Base-by-base conservation (phyloP, 2,797 vertebrate species). In the Pseudocheirus occidentalis region DNA sequence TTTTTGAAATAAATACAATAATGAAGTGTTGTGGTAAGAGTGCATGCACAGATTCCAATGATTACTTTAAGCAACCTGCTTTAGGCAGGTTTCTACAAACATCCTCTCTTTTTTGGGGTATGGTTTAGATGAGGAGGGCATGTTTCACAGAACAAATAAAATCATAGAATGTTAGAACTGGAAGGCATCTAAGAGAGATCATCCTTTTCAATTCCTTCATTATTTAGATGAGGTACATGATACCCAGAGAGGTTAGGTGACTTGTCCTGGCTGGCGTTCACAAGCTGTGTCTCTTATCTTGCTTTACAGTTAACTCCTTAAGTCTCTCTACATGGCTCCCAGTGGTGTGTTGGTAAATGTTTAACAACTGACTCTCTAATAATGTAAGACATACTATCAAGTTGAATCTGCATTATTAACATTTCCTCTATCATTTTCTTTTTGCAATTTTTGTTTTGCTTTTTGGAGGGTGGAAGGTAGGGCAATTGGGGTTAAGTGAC, bases 31-130 rank as follows among this genome's bases (percentile, higher is more conserved):
- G 57, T 93, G 29, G 94, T 34, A 2, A 97, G 40, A 31, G 92
- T 58, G 93, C 81, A 52, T 90, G 59, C 29, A 18, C 55, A 50
- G 58, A 95, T 92, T 87, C 92, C 93, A 27, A n/a, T 98, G 96
- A 55, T 93, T 92, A 91, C 52, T 96, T 95, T 93, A 29, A 91
- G 55, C 96, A 40, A 87, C n/a, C 59, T 94, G 59, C 31, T 62
- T 90, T 93, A 1, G 56, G 58, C 54, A 73, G 31, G 24, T 95
- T 62, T 96, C 92, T 50, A 94, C 59, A 55, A 91, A 87, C 21
- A 87, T 73, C 9, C 16, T 92, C 11, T 53, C 3, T 90, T 57
- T 92, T 24, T 52, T 62, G n/a, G 40, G 28, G 1, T 18, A 73
- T 55, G 46, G 94, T 31, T 40, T 91, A 56, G 31, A 46, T 21